phyloP scores from a whole-genome alignment of 2,113 vertebrate genomes.

The rabbit (Oryctolagus cuniculus) region mOryCun1.1 NC_091434.1:61208001-61208500 shows the following conservation, averaged over 20 bases:
- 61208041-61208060: too few species aligned
- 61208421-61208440: conserved; percentile 97
- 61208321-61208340: conserved; percentile 97
- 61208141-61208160: conserved; percentile 97
- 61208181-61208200: conserved; percentile 98
- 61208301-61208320: conserved; percentile 98
- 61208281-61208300: conserved; percentile 99
- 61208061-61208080: conserved; percentile 67
- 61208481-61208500: conserved; percentile 97
- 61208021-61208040: too few species aligned
- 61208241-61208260: conserved; percentile 98
- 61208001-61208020: too few species aligned
- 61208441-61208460: too few species aligned
- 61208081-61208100: conserved; percentile 70
- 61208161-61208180: conserved; percentile 99
- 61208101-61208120: conserved; percentile 92
- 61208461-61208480: too few species aligned
- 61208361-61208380: conserved; percentile 97
- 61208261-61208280: conserved; percentile 95
- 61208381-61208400: conserved; percentile 97
- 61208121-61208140: conserved; percentile 94
- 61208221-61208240: conserved; percentile 98
- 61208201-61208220: conserved; percentile 96
- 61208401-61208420: conserved; percentile 96
- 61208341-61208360: conserved; percentile 97